phyloP scores from a whole-genome alignment of 2,113 vertebrate species.

The Sprattus sprattus region DNA sequence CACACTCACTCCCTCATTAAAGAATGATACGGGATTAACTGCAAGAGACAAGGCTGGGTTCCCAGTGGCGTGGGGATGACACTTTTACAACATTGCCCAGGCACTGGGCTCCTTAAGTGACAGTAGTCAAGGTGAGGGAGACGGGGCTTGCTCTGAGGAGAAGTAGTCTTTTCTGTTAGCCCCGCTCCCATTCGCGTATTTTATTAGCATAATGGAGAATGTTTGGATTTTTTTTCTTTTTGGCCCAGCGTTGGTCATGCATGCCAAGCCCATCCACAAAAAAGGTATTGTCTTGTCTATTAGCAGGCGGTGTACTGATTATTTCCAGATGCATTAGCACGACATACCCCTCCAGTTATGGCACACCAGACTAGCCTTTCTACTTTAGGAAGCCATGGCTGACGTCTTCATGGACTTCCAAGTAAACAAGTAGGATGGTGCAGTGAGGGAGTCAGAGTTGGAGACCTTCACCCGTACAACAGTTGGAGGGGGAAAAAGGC shows the following conservation, averaged over 20 bases:
- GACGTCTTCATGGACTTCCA: not conserved
- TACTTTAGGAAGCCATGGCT: not conserved
- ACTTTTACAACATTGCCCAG: slow-evolving; percentile 29
- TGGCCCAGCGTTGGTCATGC: not conserved
- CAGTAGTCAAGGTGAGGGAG: slow-evolving; percentile 34
- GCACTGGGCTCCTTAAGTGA: slow-evolving; percentile 20
- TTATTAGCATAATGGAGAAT: not conserved
- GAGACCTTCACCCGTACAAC: not conserved
- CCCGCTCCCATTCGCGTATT: not conserved
- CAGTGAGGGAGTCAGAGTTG: not conserved
- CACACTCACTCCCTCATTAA: slow-evolving; percentile 71
- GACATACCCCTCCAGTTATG: not conserved
- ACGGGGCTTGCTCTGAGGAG: slow-evolving; percentile 24
- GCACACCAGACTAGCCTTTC: not conserved
- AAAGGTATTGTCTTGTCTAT: slow-evolving; percentile 2
- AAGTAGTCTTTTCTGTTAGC: not conserved
- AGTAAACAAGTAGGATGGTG: not conserved
- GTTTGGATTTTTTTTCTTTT: not conserved
- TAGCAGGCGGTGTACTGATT: not conserved
- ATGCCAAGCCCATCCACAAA: not conserved
- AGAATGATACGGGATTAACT: slow-evolving; percentile 73
- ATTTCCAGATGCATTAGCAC: not conserved
- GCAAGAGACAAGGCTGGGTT: slow-evolving; percentile 64
- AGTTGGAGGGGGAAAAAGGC: slow-evolving; percentile 20
- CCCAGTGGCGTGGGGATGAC: slow-evolving; percentile 50